Evolutionary conservation across 2,113 vertebrate species (phyloP).

Genomic region (Pedionomus torquatus): DNA sequence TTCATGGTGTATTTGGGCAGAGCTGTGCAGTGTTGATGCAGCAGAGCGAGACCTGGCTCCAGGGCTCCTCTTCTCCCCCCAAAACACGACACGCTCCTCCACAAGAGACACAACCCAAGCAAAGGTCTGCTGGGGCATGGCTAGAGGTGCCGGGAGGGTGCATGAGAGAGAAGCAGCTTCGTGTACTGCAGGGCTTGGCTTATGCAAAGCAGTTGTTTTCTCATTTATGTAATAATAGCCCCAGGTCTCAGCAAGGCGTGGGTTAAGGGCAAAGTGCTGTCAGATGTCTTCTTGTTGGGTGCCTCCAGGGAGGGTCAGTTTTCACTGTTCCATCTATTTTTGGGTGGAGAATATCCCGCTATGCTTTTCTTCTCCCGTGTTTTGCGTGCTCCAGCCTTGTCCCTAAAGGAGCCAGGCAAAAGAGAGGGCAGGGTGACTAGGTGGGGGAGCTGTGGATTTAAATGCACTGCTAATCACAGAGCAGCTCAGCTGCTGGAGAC

Average conservation of each 20-base stretch:
- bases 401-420: background rate
- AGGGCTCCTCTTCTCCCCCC: background rate
- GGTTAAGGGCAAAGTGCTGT: background rate
- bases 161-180: background rate
- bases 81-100: accelerated
- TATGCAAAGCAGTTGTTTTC: background rate
- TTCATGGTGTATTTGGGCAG: accelerated
- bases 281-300: background rate
- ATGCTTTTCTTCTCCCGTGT: background rate
- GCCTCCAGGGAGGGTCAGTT: background rate
- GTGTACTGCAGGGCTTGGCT: background rate
- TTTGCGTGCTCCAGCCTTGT: background rate
- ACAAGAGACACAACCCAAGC: background rate
- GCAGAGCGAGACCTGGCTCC: background rate
- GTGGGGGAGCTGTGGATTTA: background rate
- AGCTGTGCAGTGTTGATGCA: background rate
- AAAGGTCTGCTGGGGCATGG: too few species aligned
- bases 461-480: background rate
- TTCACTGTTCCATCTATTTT: background rate
- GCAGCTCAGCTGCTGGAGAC: background rate
- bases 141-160: background rate
- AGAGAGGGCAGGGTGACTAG: accelerated
- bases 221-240: background rate
- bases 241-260: background rate
- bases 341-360: background rate